Evolutionary conservation across 2,113 vertebrate species (phyloP).

Genomic region (Morone chrysops): DNA sequence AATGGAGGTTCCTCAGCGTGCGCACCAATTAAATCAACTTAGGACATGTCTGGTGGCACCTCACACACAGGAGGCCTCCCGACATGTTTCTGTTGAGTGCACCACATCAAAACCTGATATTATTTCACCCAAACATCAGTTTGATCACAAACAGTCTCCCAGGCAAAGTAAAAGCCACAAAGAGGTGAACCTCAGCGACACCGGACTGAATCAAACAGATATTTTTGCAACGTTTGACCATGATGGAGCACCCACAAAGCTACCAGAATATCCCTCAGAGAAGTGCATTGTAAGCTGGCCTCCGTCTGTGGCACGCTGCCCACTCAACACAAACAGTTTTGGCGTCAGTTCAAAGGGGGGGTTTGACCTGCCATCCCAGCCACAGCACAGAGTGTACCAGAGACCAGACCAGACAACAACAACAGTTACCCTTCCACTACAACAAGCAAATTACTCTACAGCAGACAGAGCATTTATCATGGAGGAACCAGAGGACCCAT

Average conservation of each 20-base stretch:
- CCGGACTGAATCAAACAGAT: conserved; percentile 34
- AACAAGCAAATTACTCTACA: conserved; percentile 31
- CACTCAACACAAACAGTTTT: conserved; percentile 42
- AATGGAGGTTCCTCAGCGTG: conserved; percentile 5
- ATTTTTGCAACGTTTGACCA: conserved; percentile 26
- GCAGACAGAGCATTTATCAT: conserved; percentile 53
- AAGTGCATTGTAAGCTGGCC: conserved; percentile 46
- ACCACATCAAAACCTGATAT: conserved; percentile 17
- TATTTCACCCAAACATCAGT: not conserved
- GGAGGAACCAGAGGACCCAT: conserved; percentile 69
- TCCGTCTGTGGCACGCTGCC: conserved; percentile 33
- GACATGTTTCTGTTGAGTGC: not conserved
- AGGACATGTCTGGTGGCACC: conserved; percentile 45
- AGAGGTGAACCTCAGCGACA: conserved; percentile 19
- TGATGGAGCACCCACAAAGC: conserved; percentile 10
- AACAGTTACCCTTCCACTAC: conserved; percentile 11
- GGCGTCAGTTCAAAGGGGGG: conserved; percentile 52
- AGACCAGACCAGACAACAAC: conserved; percentile 35
- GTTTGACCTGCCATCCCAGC: conserved; percentile 45
- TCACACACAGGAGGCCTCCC: conserved; percentile 14
- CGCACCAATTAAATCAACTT: conserved; percentile 37
- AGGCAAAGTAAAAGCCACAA: conserved; percentile 6
- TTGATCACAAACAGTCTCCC: not conserved
- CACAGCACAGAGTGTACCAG: conserved; percentile 42
- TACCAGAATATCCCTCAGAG: conserved; percentile 57